Evolutionary conservation across 2,113 vertebrate species (phyloP).

Genomic region (Ctenodactylus gundi): DNA sequence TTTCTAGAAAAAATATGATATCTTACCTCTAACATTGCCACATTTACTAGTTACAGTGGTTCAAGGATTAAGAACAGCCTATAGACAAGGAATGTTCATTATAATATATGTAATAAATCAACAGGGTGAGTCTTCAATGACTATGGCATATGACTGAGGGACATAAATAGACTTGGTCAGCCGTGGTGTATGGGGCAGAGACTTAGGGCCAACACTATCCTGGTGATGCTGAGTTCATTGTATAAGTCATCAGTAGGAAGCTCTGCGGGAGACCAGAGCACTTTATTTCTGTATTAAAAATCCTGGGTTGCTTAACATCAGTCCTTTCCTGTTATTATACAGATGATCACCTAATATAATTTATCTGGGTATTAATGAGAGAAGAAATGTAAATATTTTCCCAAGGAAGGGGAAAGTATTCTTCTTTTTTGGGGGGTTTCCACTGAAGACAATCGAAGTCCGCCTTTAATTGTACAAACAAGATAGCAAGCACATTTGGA

Average conservation of each 20-base stretch:
- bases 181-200: neutral
- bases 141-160: no score
- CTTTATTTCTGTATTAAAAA: neutral
- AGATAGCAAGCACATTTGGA: neutral
- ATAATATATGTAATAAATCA: neutral
- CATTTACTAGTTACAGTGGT: neutral
- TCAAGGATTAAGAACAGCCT: neutral
- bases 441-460: neutral
- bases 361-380: neutral
- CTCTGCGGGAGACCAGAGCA: rapidly evolving
- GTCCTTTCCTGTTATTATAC: neutral
- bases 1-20: neutral
- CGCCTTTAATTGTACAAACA: neutral
- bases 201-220: neutral
- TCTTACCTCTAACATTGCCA: neutral
- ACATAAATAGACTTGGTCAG: neutral
- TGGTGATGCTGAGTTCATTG: neutral
- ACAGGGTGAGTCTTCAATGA: neutral
- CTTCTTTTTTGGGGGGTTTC: neutral
- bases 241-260: neutral
- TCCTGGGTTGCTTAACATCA: neutral
- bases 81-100: neutral
- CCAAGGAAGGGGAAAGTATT: neutral
- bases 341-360: neutral
- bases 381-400: neutral